Evolutionary conservation across 2,113 vertebrate species (phyloP).

Genomic region (Calidris pugnax): DNA sequence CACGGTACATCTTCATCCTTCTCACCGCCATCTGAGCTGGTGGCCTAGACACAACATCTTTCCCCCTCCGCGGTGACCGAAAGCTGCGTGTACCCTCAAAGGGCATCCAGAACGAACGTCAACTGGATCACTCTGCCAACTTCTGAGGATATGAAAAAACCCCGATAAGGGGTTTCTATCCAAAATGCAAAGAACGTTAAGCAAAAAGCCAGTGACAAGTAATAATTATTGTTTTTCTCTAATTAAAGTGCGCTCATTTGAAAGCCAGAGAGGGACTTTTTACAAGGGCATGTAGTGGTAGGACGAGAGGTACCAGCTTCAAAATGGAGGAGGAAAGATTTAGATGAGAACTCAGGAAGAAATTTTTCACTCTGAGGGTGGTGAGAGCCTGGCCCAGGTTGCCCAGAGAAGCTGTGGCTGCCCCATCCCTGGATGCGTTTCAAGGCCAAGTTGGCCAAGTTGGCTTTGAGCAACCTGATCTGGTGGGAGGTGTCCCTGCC

Average conservation of each 20-base stretch:
- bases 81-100: background rate
- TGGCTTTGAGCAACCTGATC: background rate
- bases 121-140: background rate
- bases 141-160: background rate
- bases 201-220: background rate
- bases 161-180: background rate
- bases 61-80: background rate
- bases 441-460: background rate
- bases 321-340: background rate
- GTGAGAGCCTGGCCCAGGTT: background rate
- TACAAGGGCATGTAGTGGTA: background rate
- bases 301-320: background rate
- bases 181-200: background rate
- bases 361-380: background rate
- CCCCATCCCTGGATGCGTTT: background rate
- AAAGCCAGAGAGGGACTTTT: background rate
- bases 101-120: accelerated
- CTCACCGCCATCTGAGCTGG: background rate
- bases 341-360: background rate
- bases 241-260: background rate
- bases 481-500: background rate
- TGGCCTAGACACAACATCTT: background rate
- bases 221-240: background rate
- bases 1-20: background rate
- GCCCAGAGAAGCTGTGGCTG: background rate